Conservation (phyloP, 1,140 invertebrate species). For the Holcopasites calliopsidis region DNA sequence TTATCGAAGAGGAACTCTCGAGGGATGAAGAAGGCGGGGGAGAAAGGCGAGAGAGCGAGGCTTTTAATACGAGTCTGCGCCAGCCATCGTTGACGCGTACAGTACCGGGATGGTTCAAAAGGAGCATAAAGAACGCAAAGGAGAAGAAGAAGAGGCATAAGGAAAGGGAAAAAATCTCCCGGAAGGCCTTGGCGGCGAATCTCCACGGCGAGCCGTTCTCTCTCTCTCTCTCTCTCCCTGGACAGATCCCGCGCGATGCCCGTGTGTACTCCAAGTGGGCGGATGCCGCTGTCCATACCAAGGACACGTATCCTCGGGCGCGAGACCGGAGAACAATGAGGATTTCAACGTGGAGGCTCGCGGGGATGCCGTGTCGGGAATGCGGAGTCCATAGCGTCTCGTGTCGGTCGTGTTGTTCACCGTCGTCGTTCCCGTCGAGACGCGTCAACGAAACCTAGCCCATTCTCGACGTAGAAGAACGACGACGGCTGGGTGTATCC, state of each 20-base stretch:
- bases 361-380: slow-evolving; percentile 54
- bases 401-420: slow-evolving; percentile 42
- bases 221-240: slow-evolving; percentile 20
- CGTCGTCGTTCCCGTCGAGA: slow-evolving; percentile 26
- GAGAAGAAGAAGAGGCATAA: not conserved
- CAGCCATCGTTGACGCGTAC: not conserved
- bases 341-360: slow-evolving; percentile 54
- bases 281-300: slow-evolving; percentile 57
- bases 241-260: slow-evolving; percentile 19
- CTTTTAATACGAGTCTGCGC: not conserved
- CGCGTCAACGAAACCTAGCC: slow-evolving; percentile 28
- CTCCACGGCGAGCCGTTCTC: slow-evolving; percentile 36
- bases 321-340: slow-evolving; percentile 62
- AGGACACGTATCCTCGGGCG: slow-evolving; percentile 55
- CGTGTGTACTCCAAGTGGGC: slow-evolving; percentile 56
- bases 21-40: no score
- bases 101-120: not conserved
- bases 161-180: slow-evolving; percentile 42
- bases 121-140: no score
- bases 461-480: not conserved
- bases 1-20: not conserved
- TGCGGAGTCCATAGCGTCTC: slow-evolving; percentile 48
- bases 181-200: slow-evolving; percentile 46
- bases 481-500: not conserved
- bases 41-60: not conserved